Evolutionary conservation across 2,113 vertebrate species (phyloP).

Genomic region (Alaudala cheleensis): DNA sequence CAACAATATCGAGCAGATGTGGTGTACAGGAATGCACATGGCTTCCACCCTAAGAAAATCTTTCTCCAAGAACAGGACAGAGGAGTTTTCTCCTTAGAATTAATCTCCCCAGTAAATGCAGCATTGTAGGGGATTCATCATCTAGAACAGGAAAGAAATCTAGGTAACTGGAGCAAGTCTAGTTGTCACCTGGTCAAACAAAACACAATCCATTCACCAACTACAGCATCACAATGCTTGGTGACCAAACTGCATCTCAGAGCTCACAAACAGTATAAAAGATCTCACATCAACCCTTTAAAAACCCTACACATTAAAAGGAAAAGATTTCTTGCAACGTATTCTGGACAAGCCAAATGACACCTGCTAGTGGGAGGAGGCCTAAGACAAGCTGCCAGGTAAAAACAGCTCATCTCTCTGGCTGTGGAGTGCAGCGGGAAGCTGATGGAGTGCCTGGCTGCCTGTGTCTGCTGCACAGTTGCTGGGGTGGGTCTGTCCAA

Average conservation of each 20-base stretch:
- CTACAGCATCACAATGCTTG: background rate
- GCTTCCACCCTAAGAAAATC: background rate
- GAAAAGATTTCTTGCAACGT: background rate
- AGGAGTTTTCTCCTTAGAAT: background rate
- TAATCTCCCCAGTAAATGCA: background rate
- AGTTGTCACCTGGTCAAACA: background rate
- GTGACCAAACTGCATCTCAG: background rate
- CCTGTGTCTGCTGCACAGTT: background rate
- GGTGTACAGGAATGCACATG: background rate
- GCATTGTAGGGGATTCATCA: background rate
- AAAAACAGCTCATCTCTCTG: background rate
- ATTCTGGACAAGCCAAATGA: background rate
- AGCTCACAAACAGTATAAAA: background rate
- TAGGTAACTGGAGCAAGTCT: background rate
- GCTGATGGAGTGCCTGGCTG: background rate
- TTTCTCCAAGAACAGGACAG: background rate
- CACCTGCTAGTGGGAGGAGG: background rate
- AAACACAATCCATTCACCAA: background rate
- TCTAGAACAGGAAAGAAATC: background rate
- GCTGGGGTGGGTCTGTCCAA: slow-evolving; percentile 13
- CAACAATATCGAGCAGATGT: background rate
- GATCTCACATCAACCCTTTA: background rate
- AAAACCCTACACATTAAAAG: background rate
- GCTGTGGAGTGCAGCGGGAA: background rate
- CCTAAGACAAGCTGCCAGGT: background rate